Evolutionary conservation across 2,888 invertebrate genomes (phyloP).

Genomic region (Caenorhabditis japonica): DNA sequence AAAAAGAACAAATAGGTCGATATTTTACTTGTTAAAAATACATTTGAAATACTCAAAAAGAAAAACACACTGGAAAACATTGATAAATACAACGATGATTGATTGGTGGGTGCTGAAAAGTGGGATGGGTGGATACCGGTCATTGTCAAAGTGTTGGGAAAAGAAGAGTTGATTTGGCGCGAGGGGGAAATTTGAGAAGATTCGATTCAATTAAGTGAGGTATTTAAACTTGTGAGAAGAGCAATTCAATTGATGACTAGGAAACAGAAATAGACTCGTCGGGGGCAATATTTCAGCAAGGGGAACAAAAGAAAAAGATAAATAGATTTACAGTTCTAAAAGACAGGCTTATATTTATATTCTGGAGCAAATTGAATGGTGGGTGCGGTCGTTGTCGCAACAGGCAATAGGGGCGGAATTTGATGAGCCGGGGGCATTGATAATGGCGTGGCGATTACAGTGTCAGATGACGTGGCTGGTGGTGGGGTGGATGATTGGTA

Average conservation of each 20-base stretch:
- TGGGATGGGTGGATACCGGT: too few relatives aligned
- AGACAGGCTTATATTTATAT: constrained; percentile 23
- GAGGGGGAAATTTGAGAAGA: too few relatives aligned
- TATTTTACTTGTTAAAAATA: too few relatives aligned
- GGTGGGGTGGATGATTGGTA: constrained; percentile 13
- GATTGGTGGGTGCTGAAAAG: too few relatives aligned
- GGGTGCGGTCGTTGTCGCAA: not conserved
- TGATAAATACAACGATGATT: too few relatives aligned
- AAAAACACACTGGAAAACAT: too few relatives aligned
- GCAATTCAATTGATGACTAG: constrained; percentile 25
- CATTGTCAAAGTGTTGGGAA: too few relatives aligned
- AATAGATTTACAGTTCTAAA: constrained; percentile 1
- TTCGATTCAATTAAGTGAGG: too few relatives aligned
- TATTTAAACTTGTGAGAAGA: constrained; percentile 22
- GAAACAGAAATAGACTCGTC: constrained; percentile 7
- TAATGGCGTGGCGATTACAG: not conserved
- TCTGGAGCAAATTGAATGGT: constrained; percentile 13
- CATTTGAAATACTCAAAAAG: too few relatives aligned
- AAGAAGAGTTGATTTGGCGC: too few relatives aligned
- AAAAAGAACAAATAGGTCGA: too few relatives aligned
- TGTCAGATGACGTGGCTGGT: constrained; percentile 5
- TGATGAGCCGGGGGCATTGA: constrained; percentile 1
- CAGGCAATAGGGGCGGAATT: constrained; percentile 4
- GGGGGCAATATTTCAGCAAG: constrained; percentile 9
- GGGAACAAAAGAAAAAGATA: not conserved